Evolutionary conservation across 2,797 vertebrate genomes (phyloP).

Genomic region (Enteromius paludinosus): DNA sequence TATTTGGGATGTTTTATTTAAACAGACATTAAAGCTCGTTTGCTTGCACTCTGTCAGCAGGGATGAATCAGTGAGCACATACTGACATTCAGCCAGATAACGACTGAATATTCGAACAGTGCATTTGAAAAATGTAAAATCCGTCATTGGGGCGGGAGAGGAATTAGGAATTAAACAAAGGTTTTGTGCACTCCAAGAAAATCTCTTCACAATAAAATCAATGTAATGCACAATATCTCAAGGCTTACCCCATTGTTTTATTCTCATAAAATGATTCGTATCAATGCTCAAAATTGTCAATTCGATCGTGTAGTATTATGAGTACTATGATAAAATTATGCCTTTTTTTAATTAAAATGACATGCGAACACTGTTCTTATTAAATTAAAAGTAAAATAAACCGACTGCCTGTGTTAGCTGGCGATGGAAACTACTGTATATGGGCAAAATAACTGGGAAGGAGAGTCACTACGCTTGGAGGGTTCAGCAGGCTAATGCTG

Average conservation of each 20-base stretch:
- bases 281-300: background rate
- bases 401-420: background rate
- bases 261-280: background rate
- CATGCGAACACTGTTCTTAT: background rate
- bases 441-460: background rate
- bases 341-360: background rate
- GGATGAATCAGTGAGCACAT: slow-evolving; percentile 17
- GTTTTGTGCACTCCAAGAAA: background rate
- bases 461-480: background rate
- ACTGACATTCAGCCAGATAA: background rate
- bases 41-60: slow-evolving; percentile 1
- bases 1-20: slow-evolving; percentile 29
- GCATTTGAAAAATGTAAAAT: background rate
- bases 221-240: background rate
- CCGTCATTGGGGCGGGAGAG: no score
- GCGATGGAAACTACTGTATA: background rate
- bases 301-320: background rate
- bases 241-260: background rate
- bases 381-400: background rate
- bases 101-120: background rate
- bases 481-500: slow-evolving; percentile 34
- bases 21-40: background rate
- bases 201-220: background rate
- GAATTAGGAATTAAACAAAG: background rate
- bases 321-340: background rate